Conservation (phyloP, 2,113 vertebrate genomes). For the Myrmecophaga tridactyla region DNA sequence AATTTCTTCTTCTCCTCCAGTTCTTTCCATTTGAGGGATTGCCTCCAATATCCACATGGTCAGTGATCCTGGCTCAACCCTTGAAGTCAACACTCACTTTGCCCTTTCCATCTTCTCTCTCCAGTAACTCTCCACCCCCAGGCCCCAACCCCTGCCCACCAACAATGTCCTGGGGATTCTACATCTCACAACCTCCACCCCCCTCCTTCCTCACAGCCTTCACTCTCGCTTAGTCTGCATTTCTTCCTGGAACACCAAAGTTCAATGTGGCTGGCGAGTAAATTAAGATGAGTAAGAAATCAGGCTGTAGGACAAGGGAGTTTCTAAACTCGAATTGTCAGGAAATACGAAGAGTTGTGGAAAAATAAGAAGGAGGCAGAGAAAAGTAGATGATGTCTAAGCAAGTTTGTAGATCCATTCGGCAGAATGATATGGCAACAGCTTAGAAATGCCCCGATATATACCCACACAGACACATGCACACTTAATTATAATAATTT, state of each 20-base stretch:
- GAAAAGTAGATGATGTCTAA: background rate
- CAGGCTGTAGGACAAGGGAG: background rate
- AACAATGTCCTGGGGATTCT: background rate
- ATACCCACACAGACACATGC: background rate
- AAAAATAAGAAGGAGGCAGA: background rate
- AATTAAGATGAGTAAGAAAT: background rate
- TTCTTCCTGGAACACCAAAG: background rate
- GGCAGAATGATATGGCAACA: background rate
- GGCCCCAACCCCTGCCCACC: rapidly evolving
- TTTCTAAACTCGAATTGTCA: background rate
- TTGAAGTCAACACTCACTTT: background rate
- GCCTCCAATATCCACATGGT: background rate
- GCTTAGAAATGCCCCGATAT: background rate
- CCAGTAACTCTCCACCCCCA: background rate
- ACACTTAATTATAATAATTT: background rate
- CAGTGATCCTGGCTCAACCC: background rate
- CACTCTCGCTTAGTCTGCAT: background rate
- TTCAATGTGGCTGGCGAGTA: background rate
- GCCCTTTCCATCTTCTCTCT: background rate
- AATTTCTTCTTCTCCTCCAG: background rate
- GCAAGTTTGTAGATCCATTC: background rate
- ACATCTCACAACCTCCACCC: background rate
- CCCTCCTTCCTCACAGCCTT: rapidly evolving
- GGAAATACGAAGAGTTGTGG: background rate
- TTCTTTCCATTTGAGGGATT: background rate